Base-by-base conservation (phyloP, 2,113 vertebrate genomes). In the Oxygymnocypris stewartii region DNA sequence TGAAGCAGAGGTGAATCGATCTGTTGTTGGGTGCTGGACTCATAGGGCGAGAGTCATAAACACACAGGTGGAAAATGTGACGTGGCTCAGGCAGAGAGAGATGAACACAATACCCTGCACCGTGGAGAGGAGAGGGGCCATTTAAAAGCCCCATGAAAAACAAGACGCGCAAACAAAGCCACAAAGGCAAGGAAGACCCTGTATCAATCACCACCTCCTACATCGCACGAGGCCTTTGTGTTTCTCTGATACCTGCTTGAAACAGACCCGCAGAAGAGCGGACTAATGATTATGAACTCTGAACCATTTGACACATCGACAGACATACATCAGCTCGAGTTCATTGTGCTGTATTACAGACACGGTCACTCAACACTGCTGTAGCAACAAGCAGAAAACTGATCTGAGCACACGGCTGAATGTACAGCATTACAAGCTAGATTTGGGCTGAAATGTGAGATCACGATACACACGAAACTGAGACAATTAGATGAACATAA, bases 101-200 rank as follows among this genome's bases (percentile, higher is more conserved):
- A 83, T 87, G 89, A 92, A 90, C 91, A 86, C 82, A 88, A 90
- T 85, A 91, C 87, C 86, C 84, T 57, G 77, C 31, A 79, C 16
- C 1, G 40, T 31, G 37, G 47, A 67, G 81, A 81, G 69, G 63
- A 57, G 87, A 86, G 88, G 86, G 79, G 78, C 80, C 86, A 87
- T 90, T 85, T 71, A 86, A 87, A 89, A 88, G 85, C 84, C 87
- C 49, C 86, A 91, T 91, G 89, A 92, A 92, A 93, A 93, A 93
- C 90, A 91, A 91, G 90, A 51, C 79, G 77, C 63, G 89, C 90
- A 93, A 93, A 94, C 92, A 92, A 89, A 93, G 87, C 69, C 82
- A 44, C 76, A 82, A 84, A 87, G 79, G 84, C 28, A 69, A 87
- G 87, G 84, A 90, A 89, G 91, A 80, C 90, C 87, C 88, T 82